A percentile compares a stretch with the other conserved stretches of the same genome.
Conservation (phyloP, 2,113 vertebrate genomes). For the Coptodon bakossiorum region DNA sequence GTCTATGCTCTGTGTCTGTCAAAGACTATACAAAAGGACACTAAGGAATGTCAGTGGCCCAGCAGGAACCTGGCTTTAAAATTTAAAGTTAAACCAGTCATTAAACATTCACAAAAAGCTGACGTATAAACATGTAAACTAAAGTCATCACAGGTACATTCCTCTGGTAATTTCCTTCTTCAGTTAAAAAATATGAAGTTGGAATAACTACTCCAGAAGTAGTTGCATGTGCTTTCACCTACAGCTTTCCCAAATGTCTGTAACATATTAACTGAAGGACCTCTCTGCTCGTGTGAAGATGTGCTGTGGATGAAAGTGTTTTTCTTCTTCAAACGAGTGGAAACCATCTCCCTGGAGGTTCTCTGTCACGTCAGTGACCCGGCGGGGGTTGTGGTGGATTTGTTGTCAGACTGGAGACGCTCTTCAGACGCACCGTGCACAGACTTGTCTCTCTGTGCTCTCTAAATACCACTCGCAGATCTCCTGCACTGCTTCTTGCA, state of each 20-base stretch:
- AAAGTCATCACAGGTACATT: neutral
- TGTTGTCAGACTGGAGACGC: constrained; percentile 16
- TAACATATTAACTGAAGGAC: neutral
- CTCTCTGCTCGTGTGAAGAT: neutral
- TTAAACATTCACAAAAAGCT: neutral
- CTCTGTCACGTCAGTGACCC: neutral
- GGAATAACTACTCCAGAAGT: neutral
- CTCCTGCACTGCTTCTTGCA: neutral
- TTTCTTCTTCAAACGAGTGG: neutral
- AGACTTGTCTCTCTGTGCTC: constrained; percentile 2
- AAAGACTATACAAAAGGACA: neutral
- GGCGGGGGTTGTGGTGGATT: neutral
- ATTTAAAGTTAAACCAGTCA: neutral
- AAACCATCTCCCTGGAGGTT: neutral
- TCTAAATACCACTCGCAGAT: constrained; percentile 41
- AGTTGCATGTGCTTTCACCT: neutral
- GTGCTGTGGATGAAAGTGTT: neutral
- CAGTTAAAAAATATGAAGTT: neutral
- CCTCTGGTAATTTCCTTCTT: neutral
- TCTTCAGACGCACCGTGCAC: neutral
- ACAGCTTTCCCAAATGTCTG: neutral
- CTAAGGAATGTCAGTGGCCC: fast-evolving
- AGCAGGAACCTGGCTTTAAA: neutral
- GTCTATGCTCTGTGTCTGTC: neutral
- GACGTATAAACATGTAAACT: neutral